A percentile compares a stretch with the other conserved stretches of the same genome.
These are phyloP conservation scores for Tiliqua scincoides DNA, from an alignment of 2,113 vertebrate species.

Conservation along the genomic window DNA sequence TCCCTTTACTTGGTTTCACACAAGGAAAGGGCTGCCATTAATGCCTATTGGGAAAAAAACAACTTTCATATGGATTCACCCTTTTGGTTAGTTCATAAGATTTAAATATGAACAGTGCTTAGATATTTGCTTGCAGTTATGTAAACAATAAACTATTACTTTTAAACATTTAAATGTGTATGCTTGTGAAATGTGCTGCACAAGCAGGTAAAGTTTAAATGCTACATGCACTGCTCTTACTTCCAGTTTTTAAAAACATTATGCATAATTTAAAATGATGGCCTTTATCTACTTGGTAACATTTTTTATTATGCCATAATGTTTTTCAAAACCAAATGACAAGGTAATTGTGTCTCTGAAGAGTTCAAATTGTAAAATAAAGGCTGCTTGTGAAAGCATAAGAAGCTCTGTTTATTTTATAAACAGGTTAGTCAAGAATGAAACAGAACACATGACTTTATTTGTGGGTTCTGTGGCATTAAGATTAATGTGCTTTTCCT, in stretches of 20 bases:
- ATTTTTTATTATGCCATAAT: slow-evolving; percentile 40
- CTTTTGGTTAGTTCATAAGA: not conserved
- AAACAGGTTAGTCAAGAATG: slow-evolving; percentile 32
- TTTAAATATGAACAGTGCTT: not conserved
- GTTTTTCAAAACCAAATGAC: slow-evolving; percentile 43
- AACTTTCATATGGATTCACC: fast-evolving
- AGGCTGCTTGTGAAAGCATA: slow-evolving; percentile 48
- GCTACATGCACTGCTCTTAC: not conserved
- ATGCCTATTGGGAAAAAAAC: no score
- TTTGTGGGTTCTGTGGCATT: slow-evolving; percentile 22
- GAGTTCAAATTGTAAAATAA: slow-evolving; percentile 42
- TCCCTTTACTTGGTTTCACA: not conserved
- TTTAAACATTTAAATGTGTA: not conserved
- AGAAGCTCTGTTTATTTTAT: slow-evolving; percentile 29
- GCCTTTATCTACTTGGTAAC: not conserved
- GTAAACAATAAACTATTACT: not conserved
- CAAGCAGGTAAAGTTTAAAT: slow-evolving; percentile 6
- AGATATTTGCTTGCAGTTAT: not conserved
- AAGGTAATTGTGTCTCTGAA: slow-evolving; percentile 50
- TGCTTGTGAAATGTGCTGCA: not conserved
- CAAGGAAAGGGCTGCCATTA: not conserved
- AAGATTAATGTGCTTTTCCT: slow-evolving; percentile 31
- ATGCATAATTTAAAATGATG: not conserved
- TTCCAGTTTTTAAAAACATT: not conserved
- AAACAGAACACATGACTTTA: slow-evolving; percentile 47